Percentiles rank a stretch among this genome's conserved stretches.
phyloP scores from a whole-genome alignment of 2,888 invertebrate genomes.

The Lysandra bellargus region DNA sequence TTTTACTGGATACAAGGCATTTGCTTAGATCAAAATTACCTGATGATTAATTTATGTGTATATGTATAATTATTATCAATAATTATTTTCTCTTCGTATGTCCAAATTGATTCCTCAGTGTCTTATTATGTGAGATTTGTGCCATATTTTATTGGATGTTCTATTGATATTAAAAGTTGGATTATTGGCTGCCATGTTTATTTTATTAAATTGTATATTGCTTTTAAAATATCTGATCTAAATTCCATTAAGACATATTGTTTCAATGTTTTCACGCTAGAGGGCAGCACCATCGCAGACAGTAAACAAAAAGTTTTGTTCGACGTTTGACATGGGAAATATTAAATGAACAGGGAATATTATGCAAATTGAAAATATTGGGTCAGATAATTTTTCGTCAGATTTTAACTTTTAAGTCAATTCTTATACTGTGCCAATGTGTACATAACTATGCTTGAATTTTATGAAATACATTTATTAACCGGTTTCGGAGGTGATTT shows the following conservation, averaged over 20 bases:
- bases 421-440: slow-evolving; percentile 12
- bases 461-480: not conserved
- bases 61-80: not conserved
- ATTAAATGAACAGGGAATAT: no score
- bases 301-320: no score
- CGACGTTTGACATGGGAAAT: no score
- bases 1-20: no score
- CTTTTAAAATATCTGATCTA: not conserved
- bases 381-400: not conserved
- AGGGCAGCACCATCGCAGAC: no score
- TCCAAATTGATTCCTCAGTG: not conserved
- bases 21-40: no score
- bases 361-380: not conserved
- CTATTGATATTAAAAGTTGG: slow-evolving; percentile 7
- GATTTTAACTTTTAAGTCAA: not conserved
- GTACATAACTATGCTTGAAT: not conserved
- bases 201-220: not conserved
- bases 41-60: no score
- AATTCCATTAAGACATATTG: not conserved
- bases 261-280: no score
- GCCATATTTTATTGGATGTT: not conserved
- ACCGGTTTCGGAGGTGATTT: no score
- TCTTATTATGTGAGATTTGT: slow-evolving; percentile 11
- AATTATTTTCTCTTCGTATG: not conserved
- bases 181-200: not conserved